Base-by-base conservation (phyloP, 2,113 vertebrate species). In the Sinocyclocheilus maitianheensis region DNA sequence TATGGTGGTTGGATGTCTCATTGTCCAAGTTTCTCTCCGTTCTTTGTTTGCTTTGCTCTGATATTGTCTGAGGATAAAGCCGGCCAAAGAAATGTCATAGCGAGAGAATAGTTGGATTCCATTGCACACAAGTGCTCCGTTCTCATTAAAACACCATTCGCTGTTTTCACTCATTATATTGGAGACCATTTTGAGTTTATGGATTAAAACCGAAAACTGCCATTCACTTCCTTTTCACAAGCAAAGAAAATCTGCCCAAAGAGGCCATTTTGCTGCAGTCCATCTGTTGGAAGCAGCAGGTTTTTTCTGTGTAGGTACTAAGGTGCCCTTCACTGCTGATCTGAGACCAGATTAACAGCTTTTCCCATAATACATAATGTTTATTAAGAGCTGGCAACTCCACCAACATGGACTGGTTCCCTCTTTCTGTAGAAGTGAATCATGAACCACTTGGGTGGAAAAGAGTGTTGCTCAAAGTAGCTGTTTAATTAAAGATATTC, bases 171-270 rank as follows among this genome's bases (percentile, higher is more conserved):
- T 81, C 77, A 77, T 86, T 86, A 46, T 37, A 34, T 63, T 30
- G 16, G 55, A 69, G 76, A 18, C n/a, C 77, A 83, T 83, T 65
- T 84, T 80, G 72, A 55, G 80, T 74, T 89, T 80, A 79, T 55
- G 55, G 84, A 90, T 87, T 84, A 77, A 63, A 63, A 37, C 85
- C 43, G 65, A 78, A 87, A 90, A 90, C 79, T 85, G 67, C 53
- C 82, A 87, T 79, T 24, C 30, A 34, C 75, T 84, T 11, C 7
- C 46, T 30, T 63, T 67, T 58, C 34, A 69, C 14, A 69, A 69
- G 65, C 14, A 34, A 37, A 69, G 5, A 20, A 9, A 46, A 12
- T 37, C 67, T 9, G 37, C n/a, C 71, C 20, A n/a, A 77, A 77
- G 12, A 11, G 74, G 74, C 46, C 12, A 26, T 63, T 80, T 40